Evolutionary conservation across 2,113 vertebrate species (phyloP), one percentile per base, ranked within the genome.

Genomic region (Meleagris gallopavo): DNA sequence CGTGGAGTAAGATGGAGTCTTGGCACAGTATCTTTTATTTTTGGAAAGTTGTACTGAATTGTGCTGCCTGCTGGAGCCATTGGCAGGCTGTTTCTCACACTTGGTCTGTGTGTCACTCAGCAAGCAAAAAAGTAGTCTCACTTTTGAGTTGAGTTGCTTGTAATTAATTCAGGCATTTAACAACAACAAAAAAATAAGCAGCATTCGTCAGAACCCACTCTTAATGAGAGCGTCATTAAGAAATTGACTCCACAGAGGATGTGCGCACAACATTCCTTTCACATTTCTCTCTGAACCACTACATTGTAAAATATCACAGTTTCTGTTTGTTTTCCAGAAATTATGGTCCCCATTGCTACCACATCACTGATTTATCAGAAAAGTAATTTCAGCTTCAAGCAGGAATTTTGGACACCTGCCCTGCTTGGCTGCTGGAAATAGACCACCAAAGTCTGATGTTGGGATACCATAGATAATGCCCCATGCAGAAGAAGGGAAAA

Each of bases 151-250:
- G 6, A 90, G 30, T 77, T 88, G 19, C 60, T 52, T 93, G 27
- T 90, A 69, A 83, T 88, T 88, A 90, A 90, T 88, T 95, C 73
- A 88, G 90, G 57, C 55, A 93, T 86, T 48, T 95, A 90, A n/a
- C n/a, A n/a, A 90, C 88, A 96, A 79, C 9, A 83, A 64, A 64
- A 64, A 95, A 95, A 71, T 88, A 94, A 93, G 86, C 86, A 93
- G 69, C 79, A 86, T 93, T 95, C 96, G 92, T 88, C 94, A 94
- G 60, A 93, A 96, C 92, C 83, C 52, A 88, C 38, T 90, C 76
- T 88, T 86, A 94, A 78, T 91, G 52, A 83, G 12, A 71, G 7
- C 81, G 86, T 95, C 3, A 34, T 90, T 90, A 81, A 55, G 76
- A 93, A 90, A 96, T 52, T 80, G 55, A 78, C 16, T 81, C 65